phyloP scores from a whole-genome alignment of 2,888 invertebrate genomes.

The Calliopum simillimum region DNA sequence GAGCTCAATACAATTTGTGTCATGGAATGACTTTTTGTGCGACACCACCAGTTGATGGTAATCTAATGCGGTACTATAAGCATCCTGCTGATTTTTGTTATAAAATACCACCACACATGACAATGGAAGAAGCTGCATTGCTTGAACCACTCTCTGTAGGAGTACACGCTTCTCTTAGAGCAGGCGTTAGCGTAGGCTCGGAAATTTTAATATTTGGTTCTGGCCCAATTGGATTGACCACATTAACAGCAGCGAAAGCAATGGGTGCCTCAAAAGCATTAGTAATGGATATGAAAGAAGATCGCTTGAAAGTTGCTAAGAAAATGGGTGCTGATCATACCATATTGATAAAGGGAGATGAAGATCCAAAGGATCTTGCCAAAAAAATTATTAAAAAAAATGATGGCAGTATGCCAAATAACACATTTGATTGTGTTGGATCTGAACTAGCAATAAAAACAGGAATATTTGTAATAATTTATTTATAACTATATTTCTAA shows the following conservation, averaged over 20 bases:
- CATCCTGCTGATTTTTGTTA: conserved; percentile 92
- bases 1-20: conserved; percentile 91
- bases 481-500: no score
- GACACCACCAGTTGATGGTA: conserved; percentile 95
- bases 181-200: conserved; percentile 78
- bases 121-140: conserved; percentile 92
- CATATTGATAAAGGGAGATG: conserved; percentile 71
- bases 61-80: conserved; percentile 85
- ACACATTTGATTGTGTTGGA: conserved; percentile 90
- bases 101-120: conserved; percentile 89
- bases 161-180: conserved; percentile 92
- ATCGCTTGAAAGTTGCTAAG: conserved; percentile 82
- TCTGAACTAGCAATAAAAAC: conserved; percentile 82
- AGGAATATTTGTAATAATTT: conserved; percentile 77
- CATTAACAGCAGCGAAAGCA: conserved; percentile 82
- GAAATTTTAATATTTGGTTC: conserved; percentile 83
- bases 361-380: conserved; percentile 72
- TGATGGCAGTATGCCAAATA: conserved; percentile 74
- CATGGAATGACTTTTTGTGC: conserved; percentile 89
- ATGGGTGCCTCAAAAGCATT: conserved; percentile 85
- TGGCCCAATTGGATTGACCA: conserved; percentile 90
- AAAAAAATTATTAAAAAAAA: conserved; percentile 72
- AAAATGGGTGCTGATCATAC: conserved; percentile 81
- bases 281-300: conserved; percentile 72
- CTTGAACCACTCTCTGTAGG: conserved; percentile 94